Base-by-base conservation (phyloP, 53 echinoderm and acorn worm species). In the Astropecten irregularis region DNA sequence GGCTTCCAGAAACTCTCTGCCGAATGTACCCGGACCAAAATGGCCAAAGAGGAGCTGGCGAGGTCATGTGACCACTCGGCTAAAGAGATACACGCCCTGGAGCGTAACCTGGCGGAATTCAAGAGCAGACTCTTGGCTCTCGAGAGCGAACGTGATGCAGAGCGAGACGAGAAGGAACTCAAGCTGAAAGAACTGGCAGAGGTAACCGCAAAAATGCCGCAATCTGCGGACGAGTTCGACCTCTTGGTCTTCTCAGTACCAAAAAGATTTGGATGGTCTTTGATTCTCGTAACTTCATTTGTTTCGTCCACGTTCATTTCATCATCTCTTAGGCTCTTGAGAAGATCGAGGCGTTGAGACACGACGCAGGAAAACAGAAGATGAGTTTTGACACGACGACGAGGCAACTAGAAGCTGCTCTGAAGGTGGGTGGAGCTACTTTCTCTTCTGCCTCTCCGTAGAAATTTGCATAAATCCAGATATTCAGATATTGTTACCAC, bases 31-130 rank as follows among this genome's bases (percentile, higher is more conserved):
- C 68, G 88, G 25, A 77, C 89, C 52, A 94, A 97, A 76, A 74
- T 94, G 37, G 69, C 71, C 15, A 93, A 88, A 50, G 94, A 97
- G 38, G 97, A 97, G 63, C 40, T 94, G 10, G 60, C 81, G 3
- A 77, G 71, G 70, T 82, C 86, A 53, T 88, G 73, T 44, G 92
- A 94, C 54, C 77, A 84, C 15, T 82, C 82, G 4, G 92, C 89
- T 3, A 89, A 92, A 37, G 93, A 91, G 31, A 56, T 87, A 1
- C 87, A 84, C 32, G 49, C 51, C 1, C 55, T 94, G 35, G 91
- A 97, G 86, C 81, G 88, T 39, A 89, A 44, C 35, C 64, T 88
- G 27, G 76, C 89, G 0, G 97, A 97, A 77, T 66, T 87, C 4
- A 89, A 82, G 52, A 82, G 92, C 32, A 42, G 66, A 22, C 69